phyloP scores from a whole-genome alignment of 2,888 invertebrate genomes.

The Eupeodes latifasciatus region DNA sequence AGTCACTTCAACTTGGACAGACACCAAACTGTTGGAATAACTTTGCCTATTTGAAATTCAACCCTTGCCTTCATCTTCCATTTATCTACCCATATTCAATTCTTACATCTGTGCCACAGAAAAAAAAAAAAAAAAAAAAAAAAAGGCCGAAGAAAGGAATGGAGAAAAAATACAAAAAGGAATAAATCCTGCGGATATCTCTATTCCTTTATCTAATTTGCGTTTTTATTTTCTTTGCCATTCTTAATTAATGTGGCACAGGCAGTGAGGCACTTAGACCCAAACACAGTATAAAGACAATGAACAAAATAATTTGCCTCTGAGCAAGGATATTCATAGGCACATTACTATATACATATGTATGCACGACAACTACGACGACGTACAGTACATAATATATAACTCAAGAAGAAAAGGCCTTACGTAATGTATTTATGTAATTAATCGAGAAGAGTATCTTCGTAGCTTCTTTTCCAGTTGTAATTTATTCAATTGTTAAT shows the following conservation, averaged over 20 bases:
- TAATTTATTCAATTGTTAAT: slow-evolving; percentile 36
- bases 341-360: too few species aligned
- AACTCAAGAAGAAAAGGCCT: slow-evolving; percentile 1
- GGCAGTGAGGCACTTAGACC: neutral
- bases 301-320: neutral
- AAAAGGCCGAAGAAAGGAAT: neutral
- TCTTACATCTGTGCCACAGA: neutral
- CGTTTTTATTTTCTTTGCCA: slow-evolving; percentile 29
- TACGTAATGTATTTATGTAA: slow-evolving; percentile 59
- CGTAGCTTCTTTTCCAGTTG: neutral
- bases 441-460: slow-evolving; percentile 43
- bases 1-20: neutral
- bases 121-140: neutral
- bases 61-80: slow-evolving; percentile 20
- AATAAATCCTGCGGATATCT: slow-evolving; percentile 58
- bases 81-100: neutral
- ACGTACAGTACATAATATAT: neutral
- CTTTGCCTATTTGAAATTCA: slow-evolving; percentile 27
- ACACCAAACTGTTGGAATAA: slow-evolving; percentile 8
- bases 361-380: too few species aligned
- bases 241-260: slow-evolving; percentile 60
- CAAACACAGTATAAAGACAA: neutral
- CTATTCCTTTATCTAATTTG: slow-evolving; percentile 64
- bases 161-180: neutral
- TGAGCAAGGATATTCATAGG: neutral